These are phyloP conservation scores for Aporophyla lueneburgensis DNA, from an alignment of 2,888 invertebrate species.

Conservation along the genomic window DNA sequence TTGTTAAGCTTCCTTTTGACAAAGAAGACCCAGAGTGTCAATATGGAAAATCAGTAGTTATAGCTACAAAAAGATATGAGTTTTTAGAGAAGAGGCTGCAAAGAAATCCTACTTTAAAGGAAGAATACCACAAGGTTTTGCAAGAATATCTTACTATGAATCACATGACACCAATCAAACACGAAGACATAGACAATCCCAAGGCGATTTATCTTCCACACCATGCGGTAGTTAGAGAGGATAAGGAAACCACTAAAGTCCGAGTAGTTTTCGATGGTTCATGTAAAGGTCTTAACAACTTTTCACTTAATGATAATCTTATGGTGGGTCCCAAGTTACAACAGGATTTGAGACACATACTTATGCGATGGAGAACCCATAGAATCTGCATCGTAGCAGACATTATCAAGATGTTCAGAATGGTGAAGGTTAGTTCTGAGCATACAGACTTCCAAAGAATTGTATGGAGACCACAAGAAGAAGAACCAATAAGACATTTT, in stretches of 20 bases:
- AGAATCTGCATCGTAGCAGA: too few relatives aligned
- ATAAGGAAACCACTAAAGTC: background rate
- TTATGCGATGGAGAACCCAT: too few relatives aligned
- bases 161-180: background rate
- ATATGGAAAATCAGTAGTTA: background rate
- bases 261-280: too few relatives aligned
- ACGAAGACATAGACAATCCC: background rate
- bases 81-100: background rate
- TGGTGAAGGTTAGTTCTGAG: background rate
- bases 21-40: background rate
- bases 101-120: background rate
- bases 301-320: background rate
- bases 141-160: background rate
- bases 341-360: too few relatives aligned
- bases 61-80: background rate
- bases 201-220: background rate
- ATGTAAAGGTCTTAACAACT: too few relatives aligned
- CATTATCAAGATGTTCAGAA: too few relatives aligned
- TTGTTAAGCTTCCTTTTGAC: too few relatives aligned
- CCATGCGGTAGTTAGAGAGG: background rate
- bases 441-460: too few relatives aligned
- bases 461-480: too few relatives aligned
- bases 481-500: too few relatives aligned
- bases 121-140: background rate
- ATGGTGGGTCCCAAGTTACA: too few relatives aligned